These are phyloP conservation scores for Eptesicus fuscus DNA, from an alignment of 2,113 vertebrate genomes.

Conservation along the genomic window DNA sequence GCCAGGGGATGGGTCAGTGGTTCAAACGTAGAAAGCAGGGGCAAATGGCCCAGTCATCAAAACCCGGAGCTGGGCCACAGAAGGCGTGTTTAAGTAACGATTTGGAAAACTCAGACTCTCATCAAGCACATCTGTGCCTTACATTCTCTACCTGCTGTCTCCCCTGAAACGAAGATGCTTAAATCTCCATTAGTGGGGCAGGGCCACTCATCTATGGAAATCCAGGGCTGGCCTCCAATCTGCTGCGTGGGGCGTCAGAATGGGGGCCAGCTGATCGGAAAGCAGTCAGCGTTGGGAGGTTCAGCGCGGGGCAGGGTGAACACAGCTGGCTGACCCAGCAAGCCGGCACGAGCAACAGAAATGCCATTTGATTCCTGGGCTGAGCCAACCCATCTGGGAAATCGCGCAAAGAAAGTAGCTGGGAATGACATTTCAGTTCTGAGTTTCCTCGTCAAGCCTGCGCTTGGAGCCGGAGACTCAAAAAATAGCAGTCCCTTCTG, in stretches of 20 bases:
- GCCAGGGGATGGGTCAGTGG: neutral
- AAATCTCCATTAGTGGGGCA: slow-evolving; percentile 60
- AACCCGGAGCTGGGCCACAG: neutral
- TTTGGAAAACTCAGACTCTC: slow-evolving; percentile 31
- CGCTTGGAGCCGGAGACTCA: neutral
- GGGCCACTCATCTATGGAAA: slow-evolving; percentile 28
- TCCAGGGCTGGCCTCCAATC: slow-evolving; percentile 40
- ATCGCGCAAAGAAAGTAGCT: slow-evolving; percentile 5
- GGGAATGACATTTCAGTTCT: slow-evolving; percentile 51
- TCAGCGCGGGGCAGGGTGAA: neutral
- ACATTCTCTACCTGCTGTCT: slow-evolving; percentile 61
- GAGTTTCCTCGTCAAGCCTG: slow-evolving; percentile 11
- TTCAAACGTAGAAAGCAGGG: neutral
- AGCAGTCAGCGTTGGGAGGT: neutral
- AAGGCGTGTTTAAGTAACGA: neutral
- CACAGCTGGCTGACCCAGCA: slow-evolving; percentile 62
- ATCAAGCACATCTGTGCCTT: slow-evolving; percentile 52
- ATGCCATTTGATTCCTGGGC: slow-evolving; percentile 13
- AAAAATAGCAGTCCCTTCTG: neutral
- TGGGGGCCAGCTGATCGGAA: slow-evolving; percentile 39
- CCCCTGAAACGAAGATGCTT: slow-evolving; percentile 49
- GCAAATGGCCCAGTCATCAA: neutral
- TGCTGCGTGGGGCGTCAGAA: slow-evolving; percentile 40
- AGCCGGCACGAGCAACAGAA: slow-evolving; percentile 12
- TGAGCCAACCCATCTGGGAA: slow-evolving; percentile 56